phyloP scores from a whole-genome alignment of 2,113 vertebrate species.

The Puma concolor region DNA sequence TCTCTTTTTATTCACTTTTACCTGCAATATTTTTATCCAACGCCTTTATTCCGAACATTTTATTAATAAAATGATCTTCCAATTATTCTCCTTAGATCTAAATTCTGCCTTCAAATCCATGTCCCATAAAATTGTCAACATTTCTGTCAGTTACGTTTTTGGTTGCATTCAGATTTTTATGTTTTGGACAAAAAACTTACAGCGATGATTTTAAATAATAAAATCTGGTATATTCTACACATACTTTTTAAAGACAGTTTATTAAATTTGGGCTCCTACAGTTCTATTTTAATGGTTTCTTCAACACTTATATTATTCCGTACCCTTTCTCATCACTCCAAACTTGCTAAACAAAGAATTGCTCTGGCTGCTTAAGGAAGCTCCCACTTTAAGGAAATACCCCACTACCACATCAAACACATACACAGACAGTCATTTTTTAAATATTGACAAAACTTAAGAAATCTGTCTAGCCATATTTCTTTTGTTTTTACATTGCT shows the following conservation, averaged over 20 bases:
- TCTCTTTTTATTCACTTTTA: neutral
- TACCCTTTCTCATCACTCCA: constrained; percentile 73
- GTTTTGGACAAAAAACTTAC: constrained; percentile 85
- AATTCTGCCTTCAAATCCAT: neutral
- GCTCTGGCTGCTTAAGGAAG: constrained; percentile 81
- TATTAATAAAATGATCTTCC: neutral
- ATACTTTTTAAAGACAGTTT: constrained; percentile 71
- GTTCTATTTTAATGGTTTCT: constrained; percentile 80
- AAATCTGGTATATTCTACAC: constrained; percentile 80
- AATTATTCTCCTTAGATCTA: neutral
- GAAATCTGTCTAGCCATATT: constrained; percentile 86
- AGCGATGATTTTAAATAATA: constrained; percentile 87
- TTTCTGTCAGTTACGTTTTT: constrained; percentile 53
- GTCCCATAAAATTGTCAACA: neutral
- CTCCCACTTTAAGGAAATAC: constrained; percentile 82
- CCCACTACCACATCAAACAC: constrained; percentile 83
- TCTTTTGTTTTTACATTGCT: constrained; percentile 82
- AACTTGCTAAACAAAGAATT: constrained; percentile 71
- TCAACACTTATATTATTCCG: constrained; percentile 77
- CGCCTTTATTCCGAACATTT: neutral
- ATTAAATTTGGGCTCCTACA: constrained; percentile 79
- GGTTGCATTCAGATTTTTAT: constrained; percentile 87
- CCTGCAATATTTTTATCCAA: neutral
- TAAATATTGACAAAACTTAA: constrained; percentile 75
- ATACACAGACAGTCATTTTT: constrained; percentile 73